These are phyloP conservation scores for Neosalanx taihuensis DNA, from an alignment of 2,797 vertebrate genomes.

Conservation along the genomic window DNA sequence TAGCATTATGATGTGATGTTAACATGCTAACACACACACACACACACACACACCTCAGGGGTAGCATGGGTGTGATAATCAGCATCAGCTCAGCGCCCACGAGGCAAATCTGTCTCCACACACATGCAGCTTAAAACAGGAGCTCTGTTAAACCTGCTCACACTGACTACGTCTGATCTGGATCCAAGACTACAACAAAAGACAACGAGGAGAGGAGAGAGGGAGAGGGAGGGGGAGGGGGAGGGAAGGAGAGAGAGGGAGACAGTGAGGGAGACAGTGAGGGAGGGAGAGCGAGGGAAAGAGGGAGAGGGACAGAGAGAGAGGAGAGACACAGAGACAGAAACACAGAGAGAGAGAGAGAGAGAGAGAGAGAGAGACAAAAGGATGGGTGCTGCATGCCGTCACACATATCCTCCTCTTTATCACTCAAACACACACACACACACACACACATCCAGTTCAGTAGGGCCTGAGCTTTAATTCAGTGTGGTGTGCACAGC, in stretches of 20 bases:
- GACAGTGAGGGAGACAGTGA: constrained; percentile 19
- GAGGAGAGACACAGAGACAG: not conserved
- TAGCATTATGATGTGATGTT: not conserved
- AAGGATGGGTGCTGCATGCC: constrained; percentile 2
- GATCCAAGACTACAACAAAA: constrained; percentile 41
- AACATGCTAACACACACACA: constrained; percentile 1
- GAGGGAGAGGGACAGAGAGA: constrained; percentile 18
- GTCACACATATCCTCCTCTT: not conserved
- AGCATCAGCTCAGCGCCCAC: constrained; percentile 8
- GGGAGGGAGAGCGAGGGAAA: not conserved
- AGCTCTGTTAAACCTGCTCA: constrained; percentile 21
- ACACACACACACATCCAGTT: constrained; percentile 14
- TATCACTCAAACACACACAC: constrained; percentile 15
- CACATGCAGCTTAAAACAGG: constrained; percentile 8
- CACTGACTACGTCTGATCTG: constrained; percentile 23
- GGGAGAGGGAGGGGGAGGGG: not conserved
- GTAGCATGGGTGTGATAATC: not conserved
- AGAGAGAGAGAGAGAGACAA: constrained; percentile 14
- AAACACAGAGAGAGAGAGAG: not conserved
- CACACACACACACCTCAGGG: not conserved
- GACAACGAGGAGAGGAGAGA: constrained; percentile 5
- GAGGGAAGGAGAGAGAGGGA: not conserved
- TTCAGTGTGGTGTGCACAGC: constrained; percentile 43
- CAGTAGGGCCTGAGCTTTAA: constrained; percentile 33
- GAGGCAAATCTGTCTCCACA: constrained; percentile 7